phyloP scores from a whole-genome alignment of 2,888 invertebrate genomes.

The Meliscaeva auricollis region DNA sequence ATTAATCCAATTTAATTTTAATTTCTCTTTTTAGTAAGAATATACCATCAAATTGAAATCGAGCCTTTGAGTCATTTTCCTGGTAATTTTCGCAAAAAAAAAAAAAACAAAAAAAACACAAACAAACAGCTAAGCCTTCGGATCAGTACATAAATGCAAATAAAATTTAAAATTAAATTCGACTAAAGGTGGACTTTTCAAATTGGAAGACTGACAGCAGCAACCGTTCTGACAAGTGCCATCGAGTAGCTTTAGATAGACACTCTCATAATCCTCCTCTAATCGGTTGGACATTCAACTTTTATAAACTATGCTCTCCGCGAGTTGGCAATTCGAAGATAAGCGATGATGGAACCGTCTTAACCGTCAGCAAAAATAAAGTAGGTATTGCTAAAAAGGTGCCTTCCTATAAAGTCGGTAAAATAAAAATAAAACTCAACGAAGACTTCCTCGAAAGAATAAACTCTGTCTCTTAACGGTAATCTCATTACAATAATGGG shows the following conservation, averaged over 20 bases:
- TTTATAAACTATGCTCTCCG: conserved; percentile 14
- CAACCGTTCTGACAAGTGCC: conserved; percentile 36
- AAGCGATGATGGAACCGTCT: conserved; percentile 28
- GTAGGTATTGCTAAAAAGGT: neutral
- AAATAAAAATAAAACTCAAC: neutral
- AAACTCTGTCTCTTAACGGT: conserved; percentile 53
- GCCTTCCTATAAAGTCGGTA: neutral
- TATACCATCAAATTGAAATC: conserved; percentile 39
- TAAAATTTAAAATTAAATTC: conserved; percentile 39
- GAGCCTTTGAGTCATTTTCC: conserved; percentile 29
- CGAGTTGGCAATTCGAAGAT: conserved; percentile 29
- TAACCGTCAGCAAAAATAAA: conserved; percentile 38
- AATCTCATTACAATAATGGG: conserved; percentile 75
- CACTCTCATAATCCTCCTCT: conserved; percentile 34
- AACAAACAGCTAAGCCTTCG: conserved; percentile 52
- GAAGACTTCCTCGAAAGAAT: conserved; percentile 37
- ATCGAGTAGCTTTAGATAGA: conserved; percentile 37
- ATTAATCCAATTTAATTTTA: conserved; percentile 73
- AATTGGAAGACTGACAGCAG: conserved; percentile 17
- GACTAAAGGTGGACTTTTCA: conserved; percentile 30
- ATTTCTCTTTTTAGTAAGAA: conserved; percentile 38
- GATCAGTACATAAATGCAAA: conserved; percentile 25
- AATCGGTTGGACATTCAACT: conserved; percentile 46
- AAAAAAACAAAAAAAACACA: neutral
- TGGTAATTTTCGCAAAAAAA: conserved; percentile 6